Evolutionary conservation across 2,797 vertebrate genomes (phyloP), one percentile per base, ranked within the genome.

Genomic region (Chelmon rostratus): DNA sequence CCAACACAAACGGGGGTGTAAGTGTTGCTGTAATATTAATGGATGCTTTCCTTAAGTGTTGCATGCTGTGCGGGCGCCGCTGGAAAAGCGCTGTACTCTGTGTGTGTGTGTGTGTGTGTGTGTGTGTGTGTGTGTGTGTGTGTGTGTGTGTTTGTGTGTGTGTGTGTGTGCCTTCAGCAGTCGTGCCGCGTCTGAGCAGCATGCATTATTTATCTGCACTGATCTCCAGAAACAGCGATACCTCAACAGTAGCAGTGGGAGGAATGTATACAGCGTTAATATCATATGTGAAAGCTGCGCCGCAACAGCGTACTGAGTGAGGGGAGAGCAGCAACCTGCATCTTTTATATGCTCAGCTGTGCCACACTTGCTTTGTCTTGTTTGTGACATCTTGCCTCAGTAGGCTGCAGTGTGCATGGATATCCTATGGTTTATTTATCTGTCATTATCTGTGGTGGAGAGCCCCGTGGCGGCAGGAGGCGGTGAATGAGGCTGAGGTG

Each of bases 201-300:
- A 78, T 93, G 82, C 64, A 92, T 93, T 89, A 90, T 94, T 93
- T 84, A 93, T 92, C 86, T 47, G 52, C 82, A 37, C 70, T 68
- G 83, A 91, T 90, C 88, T 92, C 75, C 80, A 86, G 86, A 76
- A 91, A 71, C 84, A 84, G 72, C 42, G 76, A 89, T 78, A 89
- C 78, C 86, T 82, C 76, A 67, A 2, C 66, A 28, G 46, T 64
- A 62, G 54, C 63, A 57, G 73, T 59, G 57, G 52, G 65, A 72
- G 71, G 74, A 16, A 61, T 56, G 68, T 31, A 67, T 16, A 37
- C 13, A 40, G 58, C 50, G 70, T 75, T 53, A 16, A 74, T 80
- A 50, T 76, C n/a, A 31, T 38, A 38, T 52, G 31, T 65, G 75
- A 66, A 25, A 33, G 63, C 21, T 35, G 49, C 25, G 18, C 68